Evolutionary conservation across 1,140 invertebrate species (phyloP), one percentile per base, ranked within the genome.

Genomic region (Spodoptera litura): DNA sequence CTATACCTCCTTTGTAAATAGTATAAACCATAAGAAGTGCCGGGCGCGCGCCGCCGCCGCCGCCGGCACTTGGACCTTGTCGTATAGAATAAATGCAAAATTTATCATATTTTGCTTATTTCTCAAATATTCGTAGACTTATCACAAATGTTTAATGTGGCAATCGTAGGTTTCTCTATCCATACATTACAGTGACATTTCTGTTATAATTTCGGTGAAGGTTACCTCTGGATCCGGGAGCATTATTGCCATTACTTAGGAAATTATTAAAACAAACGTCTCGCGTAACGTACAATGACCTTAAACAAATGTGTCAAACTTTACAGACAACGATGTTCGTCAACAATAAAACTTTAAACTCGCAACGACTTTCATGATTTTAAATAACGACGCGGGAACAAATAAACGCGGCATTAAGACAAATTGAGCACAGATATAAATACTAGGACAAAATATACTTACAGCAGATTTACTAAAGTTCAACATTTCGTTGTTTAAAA

Each of bases 1-100:
- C 71, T 74, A 74, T 61, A 74, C 71, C 71, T 49, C 49, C 13
- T 74, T 59, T 74, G 71, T 74, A 74, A 59, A 74, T 74, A 61
- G 71, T 74, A 74, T 51, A 74, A 74, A 74, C 56, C 71, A 58
- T 74, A 74, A 70, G 66, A 68, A 68, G 59, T 49, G 25, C 6
- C 4, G 3, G 8, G 3, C 4, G 11, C 6, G 35, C 55, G 15
- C 53, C 15, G 35, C 56, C 9, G 15, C 9, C 20, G 15, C 56
- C 9, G 15, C 9, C 20, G 15, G 4, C 3, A 8, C 27, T 56
- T 71, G 68, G 68, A 71, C 55, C 35, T 51, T 51, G 31, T 44
- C 15, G 15, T 5, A 58, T 27, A 74, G 15, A 74, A 74, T 74
- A 74, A 74, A 74, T 61, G 71, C 71, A 74, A 59, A 74, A 74